Conservation (phyloP, 2,888 invertebrate species). For the Melipona bicolor region DNA sequence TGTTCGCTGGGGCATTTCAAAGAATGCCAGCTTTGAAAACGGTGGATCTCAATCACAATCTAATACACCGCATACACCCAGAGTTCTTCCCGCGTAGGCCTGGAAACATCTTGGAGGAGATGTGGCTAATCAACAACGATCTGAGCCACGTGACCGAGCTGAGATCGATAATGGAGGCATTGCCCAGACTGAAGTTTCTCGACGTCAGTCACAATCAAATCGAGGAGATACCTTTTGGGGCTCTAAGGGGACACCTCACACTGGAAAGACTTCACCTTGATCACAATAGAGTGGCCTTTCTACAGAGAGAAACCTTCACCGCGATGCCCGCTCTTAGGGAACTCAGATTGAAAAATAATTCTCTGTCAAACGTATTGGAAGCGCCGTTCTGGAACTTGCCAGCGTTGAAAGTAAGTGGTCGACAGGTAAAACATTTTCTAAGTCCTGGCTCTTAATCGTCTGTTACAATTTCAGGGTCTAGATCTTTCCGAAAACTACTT, state of each 20-base stretch:
- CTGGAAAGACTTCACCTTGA: constrained; percentile 93
- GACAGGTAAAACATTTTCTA: background rate
- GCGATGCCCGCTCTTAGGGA: constrained; percentile 94
- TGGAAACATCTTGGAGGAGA: constrained; percentile 90
- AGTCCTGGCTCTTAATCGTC: background rate
- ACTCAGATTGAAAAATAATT: constrained; percentile 93
- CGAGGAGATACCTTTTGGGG: constrained; percentile 91
- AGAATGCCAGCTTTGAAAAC: constrained; percentile 90
- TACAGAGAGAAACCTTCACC: constrained; percentile 92
- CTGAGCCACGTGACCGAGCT: constrained; percentile 91
- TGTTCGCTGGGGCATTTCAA: constrained; percentile 93
- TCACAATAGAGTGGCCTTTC: constrained; percentile 90
- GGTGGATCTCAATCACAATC: constrained; percentile 91
- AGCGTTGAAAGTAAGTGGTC: constrained; percentile 87
- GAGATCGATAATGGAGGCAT: constrained; percentile 90
- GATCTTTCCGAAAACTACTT: constrained; percentile 92
- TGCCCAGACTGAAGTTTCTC: constrained; percentile 91
- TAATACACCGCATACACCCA: constrained; percentile 91
- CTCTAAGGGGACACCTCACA: constrained; percentile 91
- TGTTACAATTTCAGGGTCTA: constrained; percentile 86
- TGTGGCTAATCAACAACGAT: constrained; percentile 91
- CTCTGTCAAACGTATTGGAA: constrained; percentile 89
- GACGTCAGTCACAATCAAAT: constrained; percentile 92
- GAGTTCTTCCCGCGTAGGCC: constrained; percentile 92
- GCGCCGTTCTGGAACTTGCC: constrained; percentile 94